Evolutionary conservation across 2,113 vertebrate genomes (phyloP).

Genomic region (Chloropsis hardwickii): DNA sequence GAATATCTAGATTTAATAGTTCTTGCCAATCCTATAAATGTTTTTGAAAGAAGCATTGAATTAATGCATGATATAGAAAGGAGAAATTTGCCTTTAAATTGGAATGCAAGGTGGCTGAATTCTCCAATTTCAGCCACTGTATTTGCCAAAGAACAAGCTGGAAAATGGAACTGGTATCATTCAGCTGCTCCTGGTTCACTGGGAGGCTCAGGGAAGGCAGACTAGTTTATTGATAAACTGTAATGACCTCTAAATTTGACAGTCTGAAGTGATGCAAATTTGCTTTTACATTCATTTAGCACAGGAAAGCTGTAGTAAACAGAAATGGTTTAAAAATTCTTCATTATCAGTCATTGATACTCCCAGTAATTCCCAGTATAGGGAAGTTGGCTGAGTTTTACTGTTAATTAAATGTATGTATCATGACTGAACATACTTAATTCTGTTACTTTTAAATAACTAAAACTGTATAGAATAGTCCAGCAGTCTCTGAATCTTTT

Average conservation of each 20-base stretch:
- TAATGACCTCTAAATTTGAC: neutral
- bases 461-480: neutral
- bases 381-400: neutral
- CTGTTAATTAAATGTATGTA: neutral
- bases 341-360: neutral
- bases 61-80: conserved; percentile 81
- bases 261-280: neutral
- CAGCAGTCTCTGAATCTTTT: neutral
- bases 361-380: neutral
- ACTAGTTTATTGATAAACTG: neutral
- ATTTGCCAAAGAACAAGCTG: conserved; percentile 73
- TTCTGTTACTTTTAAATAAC: neutral
- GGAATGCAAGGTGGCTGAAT: conserved; percentile 81
- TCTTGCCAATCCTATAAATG: conserved; percentile 69
- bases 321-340: neutral
- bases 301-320: neutral
- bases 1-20: conserved; percentile 67
- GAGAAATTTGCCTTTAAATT: conserved; percentile 79
- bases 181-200: conserved; percentile 57
- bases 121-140: conserved; percentile 77
- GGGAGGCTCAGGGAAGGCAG: conserved; percentile 3
- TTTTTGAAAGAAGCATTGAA: conserved; percentile 72
- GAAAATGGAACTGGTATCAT: conserved; percentile 85
- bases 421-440: neutral
- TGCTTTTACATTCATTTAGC: neutral